Evolutionary conservation across 2,113 vertebrate species (phyloP).

Genomic region (Entomyzon cyanotis): DNA sequence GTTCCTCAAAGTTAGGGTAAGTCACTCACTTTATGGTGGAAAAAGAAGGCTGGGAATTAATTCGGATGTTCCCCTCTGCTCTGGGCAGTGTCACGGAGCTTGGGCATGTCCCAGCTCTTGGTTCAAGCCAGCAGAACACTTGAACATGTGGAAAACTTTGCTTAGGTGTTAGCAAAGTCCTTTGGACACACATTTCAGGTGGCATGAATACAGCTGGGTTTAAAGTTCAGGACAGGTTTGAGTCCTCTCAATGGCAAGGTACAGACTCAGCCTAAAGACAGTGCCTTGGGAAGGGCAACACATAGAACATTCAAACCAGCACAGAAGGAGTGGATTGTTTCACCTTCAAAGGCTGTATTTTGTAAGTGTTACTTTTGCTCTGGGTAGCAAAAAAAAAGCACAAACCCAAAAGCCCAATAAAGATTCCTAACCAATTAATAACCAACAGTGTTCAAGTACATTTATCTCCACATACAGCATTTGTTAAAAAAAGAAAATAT

Average conservation of each 20-base stretch:
- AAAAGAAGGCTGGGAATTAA: neutral
- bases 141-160: neutral
- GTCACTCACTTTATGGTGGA: neutral
- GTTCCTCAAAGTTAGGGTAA: neutral
- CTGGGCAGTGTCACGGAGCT: neutral
- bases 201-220: neutral
- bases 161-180: neutral
- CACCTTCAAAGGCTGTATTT: slow-evolving; percentile 56
- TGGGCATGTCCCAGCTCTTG: neutral
- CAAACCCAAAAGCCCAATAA: slow-evolving; percentile 34
- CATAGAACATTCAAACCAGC: neutral
- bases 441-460: slow-evolving; percentile 66
- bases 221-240: neutral
- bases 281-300: neutral
- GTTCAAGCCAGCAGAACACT: neutral
- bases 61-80: neutral
- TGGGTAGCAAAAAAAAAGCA: slow-evolving; percentile 14
- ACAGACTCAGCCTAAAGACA: neutral
- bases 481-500: slow-evolving; percentile 56
- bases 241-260: neutral
- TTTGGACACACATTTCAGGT: neutral
- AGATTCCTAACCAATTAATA: slow-evolving; percentile 51
- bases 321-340: slow-evolving; percentile 6
- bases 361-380: slow-evolving; percentile 26
- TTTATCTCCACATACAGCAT: slow-evolving; percentile 65